Evolutionary conservation across 2,888 invertebrate genomes (phyloP), one percentile per base, ranked within the genome.

Genomic region (Diploptera punctata): DNA sequence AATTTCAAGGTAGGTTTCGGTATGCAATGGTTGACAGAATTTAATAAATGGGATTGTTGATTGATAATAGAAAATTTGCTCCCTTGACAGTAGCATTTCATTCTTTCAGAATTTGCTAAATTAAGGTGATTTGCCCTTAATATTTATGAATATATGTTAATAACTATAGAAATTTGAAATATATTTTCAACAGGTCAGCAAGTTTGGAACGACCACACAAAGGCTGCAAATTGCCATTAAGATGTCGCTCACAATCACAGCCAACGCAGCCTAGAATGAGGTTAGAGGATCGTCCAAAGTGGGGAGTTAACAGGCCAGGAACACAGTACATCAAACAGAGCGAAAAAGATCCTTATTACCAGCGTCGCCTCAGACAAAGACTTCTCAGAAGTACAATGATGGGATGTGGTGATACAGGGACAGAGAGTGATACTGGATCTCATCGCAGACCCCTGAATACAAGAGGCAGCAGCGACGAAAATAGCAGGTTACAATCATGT

Each of bases 321-420:
- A 92, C 92, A 10, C 91, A 93, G 78, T 95, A 95, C 80, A 87
- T 94, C 73, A 95, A 95, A 80, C 95, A 95, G 83, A 95, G 95
- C 79, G 95, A 95, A 81, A 93, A 95, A 79, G 95, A 95, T 84
- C 93, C 93, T 0, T 90, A 93, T 81, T 94, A 93, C 78, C 89
- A 90, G 74, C 84, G 90, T 75, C 91, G 92, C 81, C 29, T 75
- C 38, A 68, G 72, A 18, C 69, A 69, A 26, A 31, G 70, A 2
- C 61, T 52, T 16, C 49, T 47, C n/a, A 60, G 38, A 16, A 10
- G 26, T 21, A 13, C 47, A 21, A 31, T 43, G 21, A 43, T 57
- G 38, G 31, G 24, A 18, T 47, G 57, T 5, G 65, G 52, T 13
- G 71, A 71, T 24, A 71, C 73, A 10, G 73, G 68, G 7, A 73